A percentile compares a stretch with the other conserved stretches of the same genome.
phyloP scores from a whole-genome alignment of 1,140 invertebrate species.

The Hyphantria cunea region DNA sequence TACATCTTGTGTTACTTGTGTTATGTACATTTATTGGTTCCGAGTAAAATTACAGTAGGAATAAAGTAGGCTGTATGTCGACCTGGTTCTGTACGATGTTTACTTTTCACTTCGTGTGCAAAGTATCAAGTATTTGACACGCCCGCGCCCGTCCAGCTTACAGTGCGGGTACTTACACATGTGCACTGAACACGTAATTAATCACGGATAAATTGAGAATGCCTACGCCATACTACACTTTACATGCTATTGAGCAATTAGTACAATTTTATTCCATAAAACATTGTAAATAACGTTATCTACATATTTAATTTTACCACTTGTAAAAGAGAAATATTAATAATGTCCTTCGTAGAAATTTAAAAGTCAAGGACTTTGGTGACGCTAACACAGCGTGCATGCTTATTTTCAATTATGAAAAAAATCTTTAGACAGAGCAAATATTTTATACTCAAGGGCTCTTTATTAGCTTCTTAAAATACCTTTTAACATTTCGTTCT shows the following conservation, averaged over 20 bases:
- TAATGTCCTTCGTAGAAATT: background rate
- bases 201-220: slow-evolving; percentile 2
- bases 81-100: slow-evolving; percentile 57
- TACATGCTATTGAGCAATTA: slow-evolving; percentile 24
- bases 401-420: slow-evolving; percentile 1
- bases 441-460: background rate
- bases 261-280: background rate
- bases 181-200: slow-evolving; percentile 9
- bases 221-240: slow-evolving; percentile 10
- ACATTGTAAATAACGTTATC: no score
- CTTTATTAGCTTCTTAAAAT: background rate
- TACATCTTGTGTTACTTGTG: no score
- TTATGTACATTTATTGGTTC: no score
- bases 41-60: no score
- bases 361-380: background rate
- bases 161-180: slow-evolving; percentile 18
- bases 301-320: no score
- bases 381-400: background rate
- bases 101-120: slow-evolving; percentile 45
- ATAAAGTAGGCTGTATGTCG: slow-evolving; percentile 54
- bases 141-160: slow-evolving; percentile 25
- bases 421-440: background rate
- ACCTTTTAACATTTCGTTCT: background rate
- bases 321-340: background rate
- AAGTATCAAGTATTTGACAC: slow-evolving; percentile 47